Base-by-base conservation (phyloP, 2,888 invertebrate genomes). In the Andrena dorsata region DNA sequence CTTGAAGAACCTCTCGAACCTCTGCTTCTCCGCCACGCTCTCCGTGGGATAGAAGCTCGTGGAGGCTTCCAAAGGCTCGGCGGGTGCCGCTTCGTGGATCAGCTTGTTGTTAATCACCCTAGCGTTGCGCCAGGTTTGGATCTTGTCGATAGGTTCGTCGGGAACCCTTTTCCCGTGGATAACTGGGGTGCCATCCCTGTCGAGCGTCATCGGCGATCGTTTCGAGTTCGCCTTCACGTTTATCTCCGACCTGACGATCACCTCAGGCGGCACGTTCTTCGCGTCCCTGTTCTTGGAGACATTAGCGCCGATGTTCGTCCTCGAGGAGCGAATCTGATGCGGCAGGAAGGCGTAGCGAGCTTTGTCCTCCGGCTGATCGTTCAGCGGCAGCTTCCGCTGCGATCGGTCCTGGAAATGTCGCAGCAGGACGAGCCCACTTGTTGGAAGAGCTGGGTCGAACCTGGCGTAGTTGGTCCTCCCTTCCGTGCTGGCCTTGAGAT, bases 101-200 rank as follows among this genome's bases (percentile, higher is more conserved):
- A 98, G 94, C 92, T 97, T 96, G 73, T 97, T 97, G 90, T 98
- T 98, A 63, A 98, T 97, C 16, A 98, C 98, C 84, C 98, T 95
- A 0, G 98, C 98, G 93, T 98, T 98, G 73, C 98, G 95, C 98
- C 98, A 98, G 0, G 96, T 97, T 92, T 97, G 97, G 30, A 94
- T 94, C 85, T 96, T 96, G 90, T 97, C 97, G 66, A 96, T 96
- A 75, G 97, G 97, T 86, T 97, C 97, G 90, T 98, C 98, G 0
- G 98, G 98, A 56, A 97, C 96, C 77, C 98, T 95, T 0, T 97
- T 95, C 0, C 97, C 97, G 71, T 97, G 97, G 63, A 98, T 97
- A 68, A 98, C 96, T 0, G 97, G 97, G 32, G 97, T 96, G 0
- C 97, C 97, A 88, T 97, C 97, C 6, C 95, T 94, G 68, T 96